These are phyloP conservation scores for Incurvaria masculella DNA, from an alignment of 2,888 invertebrate species.

Conservation along the genomic window DNA sequence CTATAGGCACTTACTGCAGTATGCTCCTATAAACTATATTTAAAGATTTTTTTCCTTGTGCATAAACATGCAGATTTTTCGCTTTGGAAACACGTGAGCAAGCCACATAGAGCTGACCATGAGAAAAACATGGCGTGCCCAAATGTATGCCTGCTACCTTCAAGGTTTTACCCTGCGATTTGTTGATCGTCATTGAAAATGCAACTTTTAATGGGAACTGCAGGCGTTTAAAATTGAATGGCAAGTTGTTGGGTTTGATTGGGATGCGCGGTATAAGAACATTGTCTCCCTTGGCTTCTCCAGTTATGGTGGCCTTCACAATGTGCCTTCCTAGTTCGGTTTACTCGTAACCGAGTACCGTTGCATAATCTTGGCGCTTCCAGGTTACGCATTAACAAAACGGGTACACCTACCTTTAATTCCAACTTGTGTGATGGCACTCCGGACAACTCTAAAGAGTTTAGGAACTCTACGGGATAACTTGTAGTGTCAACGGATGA, in stretches of 20 bases:
- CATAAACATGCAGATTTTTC: too few species aligned
- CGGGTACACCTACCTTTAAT: slow-evolving; percentile 13
- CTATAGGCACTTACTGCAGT: too few species aligned
- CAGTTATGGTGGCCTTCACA: slow-evolving; percentile 13
- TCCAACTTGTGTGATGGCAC: slow-evolving; percentile 14
- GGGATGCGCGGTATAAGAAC: slow-evolving; percentile 15
- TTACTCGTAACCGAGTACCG: slow-evolving; percentile 5
- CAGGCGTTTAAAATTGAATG: slow-evolving; percentile 11
- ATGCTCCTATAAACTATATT: too few species aligned
- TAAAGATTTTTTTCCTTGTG: too few species aligned
- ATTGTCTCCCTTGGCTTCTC: too few species aligned
- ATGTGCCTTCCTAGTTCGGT: slow-evolving; percentile 8
- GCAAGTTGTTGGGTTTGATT: slow-evolving; percentile 13
- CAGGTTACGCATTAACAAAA: slow-evolving; percentile 13
- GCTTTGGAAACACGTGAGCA: too few species aligned
- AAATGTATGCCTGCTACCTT: too few species aligned
- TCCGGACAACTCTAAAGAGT: slow-evolving; percentile 15
- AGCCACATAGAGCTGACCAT: too few species aligned
- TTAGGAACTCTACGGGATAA: slow-evolving; percentile 18
- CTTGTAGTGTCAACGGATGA: slow-evolving; percentile 14
- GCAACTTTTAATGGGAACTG: not conserved
- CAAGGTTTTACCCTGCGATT: too few species aligned
- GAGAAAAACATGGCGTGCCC: too few species aligned
- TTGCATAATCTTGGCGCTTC: slow-evolving; percentile 5
- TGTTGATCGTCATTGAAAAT: too few species aligned